Percentiles rank a stretch among this genome's conserved stretches.
Conservation (phyloP, 2,113 vertebrate species). For the Cavia aperea region DNA sequence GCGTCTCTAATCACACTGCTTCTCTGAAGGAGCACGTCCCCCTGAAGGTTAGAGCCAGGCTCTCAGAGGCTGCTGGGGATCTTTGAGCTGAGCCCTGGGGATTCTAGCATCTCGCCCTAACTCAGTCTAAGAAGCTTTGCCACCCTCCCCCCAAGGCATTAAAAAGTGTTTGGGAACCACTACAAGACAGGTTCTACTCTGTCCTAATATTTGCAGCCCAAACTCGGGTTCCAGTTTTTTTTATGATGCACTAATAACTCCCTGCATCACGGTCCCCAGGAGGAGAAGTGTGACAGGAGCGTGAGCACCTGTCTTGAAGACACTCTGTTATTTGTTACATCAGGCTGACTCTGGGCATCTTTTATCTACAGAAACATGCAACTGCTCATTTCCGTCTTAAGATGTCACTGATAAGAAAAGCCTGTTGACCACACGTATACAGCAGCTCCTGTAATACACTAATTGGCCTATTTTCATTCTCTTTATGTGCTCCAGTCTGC, state of each 20-base stretch:
- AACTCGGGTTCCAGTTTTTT: conserved; percentile 21
- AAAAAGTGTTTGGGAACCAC: conserved; percentile 28
- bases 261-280: neutral
- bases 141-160: neutral
- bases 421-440: conserved; percentile 26
- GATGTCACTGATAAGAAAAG: conserved; percentile 43
- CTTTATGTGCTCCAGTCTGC: conserved; percentile 25
- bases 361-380: conserved; percentile 25
- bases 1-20: neutral
- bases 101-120: neutral
- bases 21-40: neutral
- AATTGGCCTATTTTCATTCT: conserved; percentile 33
- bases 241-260: conserved; percentile 43
- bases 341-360: neutral
- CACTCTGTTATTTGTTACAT: conserved; percentile 19
- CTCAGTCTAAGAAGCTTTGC: neutral
- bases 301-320: conserved; percentile 26
- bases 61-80: neutral
- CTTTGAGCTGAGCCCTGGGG: neutral
- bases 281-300: conserved; percentile 20
- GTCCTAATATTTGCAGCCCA: neutral
- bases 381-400: conserved; percentile 36
- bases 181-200: neutral
- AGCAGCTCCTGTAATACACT: conserved; percentile 55
- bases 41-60: neutral